These are phyloP conservation scores for Rhagoletis pomonella DNA, from an alignment of 1,140 invertebrate species.

Conservation along the genomic window DNA sequence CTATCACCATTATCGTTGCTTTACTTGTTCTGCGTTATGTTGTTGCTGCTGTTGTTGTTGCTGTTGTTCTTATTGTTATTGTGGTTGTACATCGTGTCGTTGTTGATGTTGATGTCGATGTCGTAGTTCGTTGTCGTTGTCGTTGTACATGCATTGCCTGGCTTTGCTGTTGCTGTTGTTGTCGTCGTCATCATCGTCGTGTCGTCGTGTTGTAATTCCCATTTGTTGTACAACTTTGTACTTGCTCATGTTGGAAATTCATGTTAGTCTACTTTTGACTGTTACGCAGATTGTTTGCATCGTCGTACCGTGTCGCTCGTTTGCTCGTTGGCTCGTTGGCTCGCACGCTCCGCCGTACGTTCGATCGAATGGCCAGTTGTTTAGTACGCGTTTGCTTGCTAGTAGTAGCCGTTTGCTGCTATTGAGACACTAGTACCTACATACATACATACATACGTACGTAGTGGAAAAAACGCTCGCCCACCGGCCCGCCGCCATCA, in stretches of 20 bases:
- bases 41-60: background rate
- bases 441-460: too few species aligned
- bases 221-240: constrained; percentile 74
- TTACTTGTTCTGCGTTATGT: background rate
- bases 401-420: background rate
- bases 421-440: background rate
- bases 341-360: constrained; percentile 53
- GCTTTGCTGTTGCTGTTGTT: constrained; percentile 65
- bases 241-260: constrained; percentile 73
- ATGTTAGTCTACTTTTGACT: constrained; percentile 75
- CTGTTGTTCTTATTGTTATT: constrained; percentile 5
- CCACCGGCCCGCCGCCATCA: constrained; percentile 37
- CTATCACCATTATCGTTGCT: background rate
- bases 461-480: background rate
- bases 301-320: constrained; percentile 58
- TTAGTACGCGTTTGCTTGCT: background rate
- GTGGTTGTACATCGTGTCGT: constrained; percentile 16
- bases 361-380: constrained; percentile 21
- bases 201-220: constrained; percentile 69
- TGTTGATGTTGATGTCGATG: constrained; percentile 73
- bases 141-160: background rate
- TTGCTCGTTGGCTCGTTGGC: constrained; percentile 45
- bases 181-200: constrained; percentile 66
- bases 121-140: constrained; percentile 61
- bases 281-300: constrained; percentile 74